A percentile compares a stretch with the other conserved stretches of the same genome.
Conservation (phyloP, 2,797 vertebrate species). For the Gephyroberyx darwinii region DNA sequence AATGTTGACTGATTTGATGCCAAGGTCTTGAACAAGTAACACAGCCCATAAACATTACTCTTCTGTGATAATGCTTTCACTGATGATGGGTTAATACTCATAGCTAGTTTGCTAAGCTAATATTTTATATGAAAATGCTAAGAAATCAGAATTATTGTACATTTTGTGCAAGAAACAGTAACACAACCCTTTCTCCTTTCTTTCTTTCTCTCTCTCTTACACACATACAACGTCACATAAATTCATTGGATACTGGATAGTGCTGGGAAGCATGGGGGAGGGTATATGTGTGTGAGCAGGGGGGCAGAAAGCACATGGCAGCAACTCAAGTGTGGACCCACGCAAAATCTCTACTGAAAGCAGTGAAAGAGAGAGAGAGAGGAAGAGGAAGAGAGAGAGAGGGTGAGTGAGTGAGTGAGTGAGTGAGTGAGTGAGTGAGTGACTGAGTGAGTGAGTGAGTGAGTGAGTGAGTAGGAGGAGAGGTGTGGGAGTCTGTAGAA, state of each 20-base stretch:
- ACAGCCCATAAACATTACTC: not conserved
- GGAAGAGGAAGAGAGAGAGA: constrained; percentile 57
- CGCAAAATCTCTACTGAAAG: constrained; percentile 76
- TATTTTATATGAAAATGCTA: constrained; percentile 30
- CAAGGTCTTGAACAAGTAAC: not conserved
- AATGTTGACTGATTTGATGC: not conserved
- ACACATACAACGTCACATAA: constrained; percentile 26
- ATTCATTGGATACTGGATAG: constrained; percentile 65
- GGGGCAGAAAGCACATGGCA: constrained; percentile 79
- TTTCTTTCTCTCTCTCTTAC: constrained; percentile 13
- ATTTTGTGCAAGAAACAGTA: no score
- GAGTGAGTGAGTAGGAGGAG: constrained; percentile 41
- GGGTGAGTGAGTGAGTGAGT: constrained; percentile 65
- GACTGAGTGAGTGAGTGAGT: constrained; percentile 34
- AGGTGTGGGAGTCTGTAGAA: constrained; percentile 66
- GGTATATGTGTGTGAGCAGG: constrained; percentile 31
- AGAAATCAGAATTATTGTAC: constrained; percentile 34
- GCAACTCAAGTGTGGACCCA: constrained; percentile 77
- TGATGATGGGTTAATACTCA: constrained; percentile 6
- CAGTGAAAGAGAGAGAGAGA: constrained; percentile 57
- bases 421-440: constrained; percentile 16
- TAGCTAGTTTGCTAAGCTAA: constrained; percentile 8
- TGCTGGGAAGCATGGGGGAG: constrained; percentile 61
- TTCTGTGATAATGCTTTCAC: constrained; percentile 4
- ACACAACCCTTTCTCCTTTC: no score